phyloP scores from a whole-genome alignment of 2,113 vertebrate species.

The Chrysochloris asiatica region DNA sequence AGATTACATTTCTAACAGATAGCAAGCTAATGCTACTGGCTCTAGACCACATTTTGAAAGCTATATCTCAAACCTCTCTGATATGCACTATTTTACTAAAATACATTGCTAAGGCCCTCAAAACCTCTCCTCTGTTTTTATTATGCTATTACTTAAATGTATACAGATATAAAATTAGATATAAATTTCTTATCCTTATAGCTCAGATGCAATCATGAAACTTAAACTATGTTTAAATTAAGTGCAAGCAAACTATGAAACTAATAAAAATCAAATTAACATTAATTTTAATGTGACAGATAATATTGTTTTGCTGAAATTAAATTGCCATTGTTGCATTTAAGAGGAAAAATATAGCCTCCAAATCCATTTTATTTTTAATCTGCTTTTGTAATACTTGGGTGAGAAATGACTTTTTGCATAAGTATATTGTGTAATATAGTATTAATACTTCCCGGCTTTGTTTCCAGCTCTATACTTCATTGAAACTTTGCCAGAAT shows the following conservation, averaged over 20 bases:
- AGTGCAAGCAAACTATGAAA: conserved; percentile 32
- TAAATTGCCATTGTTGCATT: conserved; percentile 44
- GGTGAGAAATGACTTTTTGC: conserved; percentile 35
- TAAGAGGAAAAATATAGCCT: conserved; percentile 49
- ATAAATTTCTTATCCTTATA: conserved; percentile 34
- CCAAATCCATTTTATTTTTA: conserved; percentile 56
- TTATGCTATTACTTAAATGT: conserved; percentile 44
- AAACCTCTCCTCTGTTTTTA: conserved; percentile 17
- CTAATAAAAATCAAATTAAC: conserved; percentile 55
- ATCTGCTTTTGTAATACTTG: conserved; percentile 52
- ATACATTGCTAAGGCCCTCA: conserved; percentile 5
- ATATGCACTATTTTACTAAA: conserved; percentile 28
- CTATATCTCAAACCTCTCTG: not conserved
- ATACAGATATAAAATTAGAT: conserved; percentile 28
- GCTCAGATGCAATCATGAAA: conserved; percentile 31
- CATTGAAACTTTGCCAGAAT: conserved; percentile 6
- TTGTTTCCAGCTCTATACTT: conserved; percentile 24
- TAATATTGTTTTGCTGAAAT: conserved; percentile 32
- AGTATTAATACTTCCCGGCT: conserved; percentile 40
- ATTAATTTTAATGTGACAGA: conserved; percentile 53
- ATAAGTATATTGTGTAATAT: conserved; percentile 46
- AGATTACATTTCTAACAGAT: not conserved
- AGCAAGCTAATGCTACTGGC: not conserved
- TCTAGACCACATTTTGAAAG: not conserved
- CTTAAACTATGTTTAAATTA: conserved; percentile 37